These are phyloP conservation scores for Lytechinus variegatus DNA, from an alignment of 35 echinoderm and acorn worm species.

Conservation along the genomic window DNA sequence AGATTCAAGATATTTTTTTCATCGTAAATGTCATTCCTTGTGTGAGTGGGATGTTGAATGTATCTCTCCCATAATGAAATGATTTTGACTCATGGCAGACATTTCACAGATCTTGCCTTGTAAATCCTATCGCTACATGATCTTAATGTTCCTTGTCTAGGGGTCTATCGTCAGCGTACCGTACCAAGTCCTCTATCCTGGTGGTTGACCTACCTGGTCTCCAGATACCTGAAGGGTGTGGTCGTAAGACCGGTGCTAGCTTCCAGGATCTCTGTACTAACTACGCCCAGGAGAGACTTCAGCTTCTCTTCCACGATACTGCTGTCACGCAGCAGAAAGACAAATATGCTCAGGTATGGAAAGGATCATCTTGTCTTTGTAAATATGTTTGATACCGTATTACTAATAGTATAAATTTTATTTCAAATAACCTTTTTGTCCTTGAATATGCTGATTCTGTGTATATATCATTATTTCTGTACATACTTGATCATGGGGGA, in stretches of 20 bases:
- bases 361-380: not conserved
- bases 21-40: not conserved
- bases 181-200: conserved; percentile 82
- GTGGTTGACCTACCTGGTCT: conserved; percentile 87
- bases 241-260: conserved; percentile 71
- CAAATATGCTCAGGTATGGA: conserved; percentile 81
- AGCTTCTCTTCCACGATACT: conserved; percentile 75
- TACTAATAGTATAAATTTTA: no score
- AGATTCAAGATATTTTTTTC: no score
- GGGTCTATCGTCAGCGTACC: conserved; percentile 74
- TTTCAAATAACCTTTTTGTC: no score
- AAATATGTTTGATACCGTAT: not conserved
- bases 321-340: conserved; percentile 87
- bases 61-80: not conserved
- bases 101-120: no score
- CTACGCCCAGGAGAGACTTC: conserved; percentile 90
- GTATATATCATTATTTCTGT: no score
- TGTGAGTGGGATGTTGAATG: not conserved
- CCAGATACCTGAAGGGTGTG: conserved; percentile 79
- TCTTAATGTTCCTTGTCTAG: conserved; percentile 26
- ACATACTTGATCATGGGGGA: no score
- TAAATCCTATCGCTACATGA: no score
- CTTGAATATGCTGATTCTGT: no score
- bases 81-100: no score
- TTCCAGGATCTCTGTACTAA: conserved; percentile 93